A percentile compares a stretch with the other conserved stretches of the same genome.
Conservation (phyloP, 2,113 vertebrate species). For the Callospermophilus lateralis region DNA sequence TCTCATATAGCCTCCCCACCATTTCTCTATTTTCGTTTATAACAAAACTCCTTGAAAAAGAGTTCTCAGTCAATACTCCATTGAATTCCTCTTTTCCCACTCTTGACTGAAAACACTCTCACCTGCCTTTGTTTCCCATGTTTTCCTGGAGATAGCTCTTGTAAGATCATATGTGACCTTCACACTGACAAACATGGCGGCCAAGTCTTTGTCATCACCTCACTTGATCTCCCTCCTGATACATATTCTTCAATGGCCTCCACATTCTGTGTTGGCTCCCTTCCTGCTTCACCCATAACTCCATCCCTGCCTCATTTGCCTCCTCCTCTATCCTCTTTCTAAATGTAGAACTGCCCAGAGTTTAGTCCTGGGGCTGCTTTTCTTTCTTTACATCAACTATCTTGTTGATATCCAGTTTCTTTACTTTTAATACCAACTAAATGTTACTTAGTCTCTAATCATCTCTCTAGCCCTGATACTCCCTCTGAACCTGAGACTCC, state of each 20-base stretch:
- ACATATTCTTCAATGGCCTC: not conserved
- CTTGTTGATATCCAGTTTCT: not conserved
- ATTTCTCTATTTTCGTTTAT: not conserved
- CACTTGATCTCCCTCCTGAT: not conserved
- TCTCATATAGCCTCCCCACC: not conserved
- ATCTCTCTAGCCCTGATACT: not conserved
- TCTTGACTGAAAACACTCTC: not conserved
- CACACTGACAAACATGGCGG: not conserved
- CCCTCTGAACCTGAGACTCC: not conserved
- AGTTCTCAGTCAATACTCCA: not conserved
- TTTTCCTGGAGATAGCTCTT: not conserved
- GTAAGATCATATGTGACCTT: not conserved
- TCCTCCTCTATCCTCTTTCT: not conserved
- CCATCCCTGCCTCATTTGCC: not conserved
- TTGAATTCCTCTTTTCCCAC: not conserved
- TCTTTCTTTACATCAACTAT: not conserved
- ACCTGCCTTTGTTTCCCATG: not conserved
- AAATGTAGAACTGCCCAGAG: not conserved
- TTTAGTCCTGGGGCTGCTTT: not conserved
- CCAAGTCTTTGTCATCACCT: not conserved
- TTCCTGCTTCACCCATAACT: not conserved
- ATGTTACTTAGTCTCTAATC: not conserved
- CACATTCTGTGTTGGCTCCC: not conserved
- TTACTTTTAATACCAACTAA: not conserved
- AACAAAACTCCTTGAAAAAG: not conserved